Conservation (phyloP, 2,797 vertebrate species). For the Myripristis jacobus region DNA sequence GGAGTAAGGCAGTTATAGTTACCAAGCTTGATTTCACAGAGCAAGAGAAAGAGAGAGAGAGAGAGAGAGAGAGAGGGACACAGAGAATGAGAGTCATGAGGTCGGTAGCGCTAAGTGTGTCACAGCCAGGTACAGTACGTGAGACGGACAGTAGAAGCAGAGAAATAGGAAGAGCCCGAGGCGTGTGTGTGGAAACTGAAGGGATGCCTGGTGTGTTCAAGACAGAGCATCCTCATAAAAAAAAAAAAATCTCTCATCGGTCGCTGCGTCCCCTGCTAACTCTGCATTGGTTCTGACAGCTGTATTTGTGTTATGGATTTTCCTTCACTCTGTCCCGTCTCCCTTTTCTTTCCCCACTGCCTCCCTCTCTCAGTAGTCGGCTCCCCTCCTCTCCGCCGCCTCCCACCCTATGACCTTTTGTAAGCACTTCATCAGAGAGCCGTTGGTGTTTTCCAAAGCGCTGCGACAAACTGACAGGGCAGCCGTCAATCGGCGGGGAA, state of each 20-base stretch:
- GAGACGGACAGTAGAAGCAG: slow-evolving; percentile 42
- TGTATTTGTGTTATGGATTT: slow-evolving; percentile 90
- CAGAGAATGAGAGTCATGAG: slow-evolving; percentile 31
- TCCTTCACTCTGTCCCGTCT: slow-evolving; percentile 82
- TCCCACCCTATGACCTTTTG: slow-evolving; percentile 77
- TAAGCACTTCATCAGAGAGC: slow-evolving; percentile 84
- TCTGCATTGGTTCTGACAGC: slow-evolving; percentile 83
- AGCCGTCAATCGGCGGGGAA: slow-evolving; percentile 81
- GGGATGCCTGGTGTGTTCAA: slow-evolving; percentile 55
- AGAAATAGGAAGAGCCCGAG: background rate
- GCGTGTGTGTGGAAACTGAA: slow-evolving; percentile 15
- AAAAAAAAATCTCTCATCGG: slow-evolving; percentile 57
- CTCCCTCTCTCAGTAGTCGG: slow-evolving; percentile 68
- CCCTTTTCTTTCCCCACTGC: slow-evolving; percentile 59
- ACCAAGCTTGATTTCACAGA: slow-evolving; percentile 44
- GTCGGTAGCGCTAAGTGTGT: slow-evolving; percentile 32
- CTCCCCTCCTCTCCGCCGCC: slow-evolving; percentile 64
- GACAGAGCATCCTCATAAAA: slow-evolving; percentile 60
- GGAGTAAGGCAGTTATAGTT: slow-evolving; percentile 50
- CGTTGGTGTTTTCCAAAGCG: slow-evolving; percentile 84
- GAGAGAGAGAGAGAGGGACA: slow-evolving; percentile 34
- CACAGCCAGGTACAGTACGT: slow-evolving; percentile 45
- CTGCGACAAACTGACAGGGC: slow-evolving; percentile 82
- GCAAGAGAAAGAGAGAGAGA: slow-evolving; percentile 25
- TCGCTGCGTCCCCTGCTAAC: slow-evolving; percentile 78